These are phyloP conservation scores for Steinernema feltiae DNA, from an alignment of 1,140 invertebrate genomes.

Conservation along the genomic window DNA sequence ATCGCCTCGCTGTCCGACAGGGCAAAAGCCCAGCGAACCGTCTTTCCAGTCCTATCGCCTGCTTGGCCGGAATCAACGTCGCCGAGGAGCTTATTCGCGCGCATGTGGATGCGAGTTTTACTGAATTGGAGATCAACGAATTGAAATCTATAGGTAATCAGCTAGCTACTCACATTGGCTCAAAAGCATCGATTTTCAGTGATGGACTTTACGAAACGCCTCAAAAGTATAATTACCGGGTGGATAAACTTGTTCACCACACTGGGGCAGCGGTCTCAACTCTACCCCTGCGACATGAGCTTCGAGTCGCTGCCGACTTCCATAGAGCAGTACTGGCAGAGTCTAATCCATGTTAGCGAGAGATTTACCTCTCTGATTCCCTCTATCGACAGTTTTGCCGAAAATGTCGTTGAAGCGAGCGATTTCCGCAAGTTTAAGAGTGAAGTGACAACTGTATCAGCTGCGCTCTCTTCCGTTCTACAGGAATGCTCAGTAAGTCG, in stretches of 20 bases:
- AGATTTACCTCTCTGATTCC: neutral
- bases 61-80: neutral
- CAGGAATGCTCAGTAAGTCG: neutral
- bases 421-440: neutral
- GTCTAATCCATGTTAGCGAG: neutral
- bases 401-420: neutral
- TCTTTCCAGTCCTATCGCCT: neutral
- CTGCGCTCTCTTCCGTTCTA: neutral
- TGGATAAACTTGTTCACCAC: slow-evolving; percentile 1
- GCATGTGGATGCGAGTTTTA: neutral
- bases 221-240: neutral
- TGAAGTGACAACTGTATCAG: neutral
- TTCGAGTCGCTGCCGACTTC: neutral
- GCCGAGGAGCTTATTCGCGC: neutral
- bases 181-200: neutral
- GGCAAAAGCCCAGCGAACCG: neutral
- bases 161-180: neutral
- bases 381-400: neutral
- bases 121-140: neutral
- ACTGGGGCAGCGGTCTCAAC: neutral
- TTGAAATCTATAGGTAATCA: neutral
- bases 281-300: slow-evolving; percentile 4
- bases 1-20: neutral
- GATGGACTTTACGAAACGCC: neutral
- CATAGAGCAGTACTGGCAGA: neutral